Percentiles rank a stretch among this genome's conserved stretches.
Conservation (phyloP, 2,797 vertebrate species). For the Myotis myotis region DNA sequence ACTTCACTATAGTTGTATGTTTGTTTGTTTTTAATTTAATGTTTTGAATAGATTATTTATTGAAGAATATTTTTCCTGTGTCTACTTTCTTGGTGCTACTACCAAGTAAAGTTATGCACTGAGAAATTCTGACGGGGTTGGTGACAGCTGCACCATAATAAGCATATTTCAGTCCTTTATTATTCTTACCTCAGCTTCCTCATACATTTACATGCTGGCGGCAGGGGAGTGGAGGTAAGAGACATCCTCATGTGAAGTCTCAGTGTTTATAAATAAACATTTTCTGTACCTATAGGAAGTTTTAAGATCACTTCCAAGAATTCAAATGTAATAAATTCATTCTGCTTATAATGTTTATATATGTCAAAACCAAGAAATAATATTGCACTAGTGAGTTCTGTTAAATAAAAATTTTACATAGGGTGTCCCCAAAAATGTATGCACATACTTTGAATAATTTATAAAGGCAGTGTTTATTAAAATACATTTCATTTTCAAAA, state of each 20-base stretch:
- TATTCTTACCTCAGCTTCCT: neutral
- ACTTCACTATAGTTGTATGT: neutral
- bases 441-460: neutral
- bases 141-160: neutral
- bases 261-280: slow-evolving; percentile 25
- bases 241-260: neutral
- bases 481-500: neutral
- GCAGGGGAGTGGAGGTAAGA: neutral
- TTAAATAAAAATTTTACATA: neutral
- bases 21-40: neutral
- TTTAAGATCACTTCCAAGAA: slow-evolving; percentile 35
- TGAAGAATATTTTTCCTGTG: neutral
- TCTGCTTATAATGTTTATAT: neutral
- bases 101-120: neutral
- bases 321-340: neutral
- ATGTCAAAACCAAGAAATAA: neutral
- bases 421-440: neutral
- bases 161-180: neutral
- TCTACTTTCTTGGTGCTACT: neutral
- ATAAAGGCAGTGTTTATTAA: neutral
- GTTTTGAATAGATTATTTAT: slow-evolving; percentile 26
- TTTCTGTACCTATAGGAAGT: neutral
- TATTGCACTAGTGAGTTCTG: neutral
- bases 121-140: neutral
- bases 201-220: neutral